Evolutionary conservation across 2,888 invertebrate genomes (phyloP).

Genomic region (Hypselothyrea guttata): DNA sequence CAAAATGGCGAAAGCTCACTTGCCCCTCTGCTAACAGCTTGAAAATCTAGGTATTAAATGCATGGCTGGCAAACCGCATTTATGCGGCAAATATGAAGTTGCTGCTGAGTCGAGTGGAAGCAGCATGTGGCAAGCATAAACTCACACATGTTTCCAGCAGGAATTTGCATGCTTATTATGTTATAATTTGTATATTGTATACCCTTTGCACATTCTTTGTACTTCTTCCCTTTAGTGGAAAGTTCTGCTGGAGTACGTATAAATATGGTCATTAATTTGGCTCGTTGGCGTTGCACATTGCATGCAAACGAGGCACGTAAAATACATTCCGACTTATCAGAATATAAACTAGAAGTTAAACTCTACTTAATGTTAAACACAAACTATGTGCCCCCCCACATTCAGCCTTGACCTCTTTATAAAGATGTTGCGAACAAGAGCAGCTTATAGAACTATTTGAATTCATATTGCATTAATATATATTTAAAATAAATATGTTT

Average conservation of each 20-base stretch:
- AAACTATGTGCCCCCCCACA: constrained; percentile 15
- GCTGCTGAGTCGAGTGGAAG: background rate
- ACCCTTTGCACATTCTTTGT: constrained; percentile 19
- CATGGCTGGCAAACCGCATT: constrained; percentile 10
- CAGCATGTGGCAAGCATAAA: constrained; percentile 11
- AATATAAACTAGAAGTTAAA: constrained; percentile 22
- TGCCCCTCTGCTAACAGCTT: constrained; percentile 28
- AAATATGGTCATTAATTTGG: constrained; percentile 24
- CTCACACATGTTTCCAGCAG: background rate
- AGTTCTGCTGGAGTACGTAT: constrained; percentile 7
- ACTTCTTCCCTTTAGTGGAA: background rate
- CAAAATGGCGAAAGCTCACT: constrained; percentile 12
- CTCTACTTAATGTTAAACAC: constrained; percentile 22
- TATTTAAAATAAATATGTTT: too few species aligned
- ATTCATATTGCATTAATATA: too few species aligned
- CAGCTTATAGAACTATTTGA: background rate
- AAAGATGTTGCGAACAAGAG: background rate
- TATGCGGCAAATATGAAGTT: constrained; percentile 29
- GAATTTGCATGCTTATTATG: constrained; percentile 45
- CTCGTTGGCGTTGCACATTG: constrained; percentile 20
- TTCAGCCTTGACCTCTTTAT: constrained; percentile 36
- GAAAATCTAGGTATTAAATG: constrained; percentile 14
- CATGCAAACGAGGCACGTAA: constrained; percentile 50
- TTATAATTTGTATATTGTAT: constrained; percentile 34
- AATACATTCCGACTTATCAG: constrained; percentile 28